Evolutionary conservation across 2,888 invertebrate genomes (phyloP).

Genomic region (Nasonovia ribisnigri): DNA sequence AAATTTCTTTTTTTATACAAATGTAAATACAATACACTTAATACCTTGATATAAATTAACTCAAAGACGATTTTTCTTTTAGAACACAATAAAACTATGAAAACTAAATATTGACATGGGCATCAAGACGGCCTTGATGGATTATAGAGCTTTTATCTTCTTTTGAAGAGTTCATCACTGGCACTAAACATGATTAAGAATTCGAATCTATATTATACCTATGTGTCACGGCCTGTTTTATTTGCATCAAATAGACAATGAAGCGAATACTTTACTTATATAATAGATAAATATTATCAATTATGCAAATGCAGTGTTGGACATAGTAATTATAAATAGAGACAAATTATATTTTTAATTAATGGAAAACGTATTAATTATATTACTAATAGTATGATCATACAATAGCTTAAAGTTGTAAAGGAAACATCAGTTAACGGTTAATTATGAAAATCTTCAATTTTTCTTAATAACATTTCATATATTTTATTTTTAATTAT

Average conservation of each 20-base stretch:
- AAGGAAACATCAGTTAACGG: no score
- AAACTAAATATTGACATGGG: conserved; percentile 47
- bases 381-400: background rate
- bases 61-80: conserved; percentile 51
- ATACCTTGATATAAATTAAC: conserved; percentile 54
- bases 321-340: background rate
- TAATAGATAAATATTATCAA: background rate
- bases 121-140: background rate
- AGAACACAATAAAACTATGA: conserved; percentile 26
- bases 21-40: conserved; percentile 43
- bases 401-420: background rate
- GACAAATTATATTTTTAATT: background rate
- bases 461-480: background rate
- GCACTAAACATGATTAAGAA: background rate
- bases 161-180: conserved; percentile 49
- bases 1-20: conserved; percentile 36
- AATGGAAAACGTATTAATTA: background rate
- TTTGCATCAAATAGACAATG: background rate
- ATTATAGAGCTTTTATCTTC: background rate
- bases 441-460: no score
- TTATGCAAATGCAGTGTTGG: background rate
- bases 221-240: background rate
- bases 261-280: background rate
- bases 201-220: background rate
- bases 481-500: background rate